These are phyloP conservation scores for Hepsetus odoe DNA, from an alignment of 2,113 vertebrate genomes.

Conservation along the genomic window DNA sequence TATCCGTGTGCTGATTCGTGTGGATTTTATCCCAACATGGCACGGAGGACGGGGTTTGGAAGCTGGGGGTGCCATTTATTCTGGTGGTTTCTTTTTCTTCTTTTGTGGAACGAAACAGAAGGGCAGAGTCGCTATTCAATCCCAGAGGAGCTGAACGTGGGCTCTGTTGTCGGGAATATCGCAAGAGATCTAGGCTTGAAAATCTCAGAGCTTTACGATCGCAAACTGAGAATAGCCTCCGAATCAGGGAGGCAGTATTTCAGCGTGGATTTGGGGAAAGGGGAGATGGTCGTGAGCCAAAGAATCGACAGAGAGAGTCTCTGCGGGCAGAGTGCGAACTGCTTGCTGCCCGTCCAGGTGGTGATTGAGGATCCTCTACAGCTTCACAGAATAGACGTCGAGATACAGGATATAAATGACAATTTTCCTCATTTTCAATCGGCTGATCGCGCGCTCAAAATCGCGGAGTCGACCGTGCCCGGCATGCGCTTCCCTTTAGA, in stretches of 20 bases:
- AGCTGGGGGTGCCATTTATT: conserved; percentile 55
- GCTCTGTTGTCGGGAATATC: conserved; percentile 58
- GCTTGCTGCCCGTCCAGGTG: conserved; percentile 58
- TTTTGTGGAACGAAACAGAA: conserved; percentile 59
- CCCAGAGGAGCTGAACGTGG: conserved; percentile 58
- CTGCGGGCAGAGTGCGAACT: conserved; percentile 44
- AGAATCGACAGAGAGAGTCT: conserved; percentile 33
- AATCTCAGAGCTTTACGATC: conserved; percentile 52
- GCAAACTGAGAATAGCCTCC: conserved; percentile 61
- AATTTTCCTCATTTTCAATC: conserved; percentile 76
- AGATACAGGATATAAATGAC: conserved; percentile 79
- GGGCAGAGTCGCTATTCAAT: conserved; percentile 61
- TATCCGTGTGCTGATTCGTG: conserved; percentile 30
- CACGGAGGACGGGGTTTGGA: conserved; percentile 22
- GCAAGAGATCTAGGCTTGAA: conserved; percentile 60
- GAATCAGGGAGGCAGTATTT: conserved; percentile 54
- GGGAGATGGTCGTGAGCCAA: conserved; percentile 45
- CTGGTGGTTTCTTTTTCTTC: conserved; percentile 54
- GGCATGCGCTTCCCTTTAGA: conserved; percentile 79
- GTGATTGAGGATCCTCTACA: conserved; percentile 75
- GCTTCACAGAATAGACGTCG: conserved; percentile 75
- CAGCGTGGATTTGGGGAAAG: conserved; percentile 54
- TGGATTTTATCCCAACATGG: conserved; percentile 35
- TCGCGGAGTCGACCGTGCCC: conserved; percentile 77
- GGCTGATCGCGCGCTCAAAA: conserved; percentile 69